A percentile compares a stretch with the other conserved stretches of the same genome.
phyloP scores from a whole-genome alignment of 2,113 vertebrate genomes.

The Gavialis gangeticus region DNA sequence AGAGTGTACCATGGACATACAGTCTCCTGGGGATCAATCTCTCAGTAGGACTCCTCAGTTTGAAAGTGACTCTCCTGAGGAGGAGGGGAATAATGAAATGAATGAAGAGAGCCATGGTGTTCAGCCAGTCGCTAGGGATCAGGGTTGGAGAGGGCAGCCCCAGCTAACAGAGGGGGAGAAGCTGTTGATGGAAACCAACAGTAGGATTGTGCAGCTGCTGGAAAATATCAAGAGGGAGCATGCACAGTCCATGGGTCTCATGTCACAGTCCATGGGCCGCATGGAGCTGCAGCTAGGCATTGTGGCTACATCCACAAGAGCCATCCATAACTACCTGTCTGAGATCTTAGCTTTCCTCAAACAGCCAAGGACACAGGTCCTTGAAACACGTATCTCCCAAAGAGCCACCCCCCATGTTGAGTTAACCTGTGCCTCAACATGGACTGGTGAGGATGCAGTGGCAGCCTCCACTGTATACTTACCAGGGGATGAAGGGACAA shows the following conservation, averaged over 20 bases:
- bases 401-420: slow-evolving; percentile 79
- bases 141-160: slow-evolving; percentile 80
- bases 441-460: slow-evolving; percentile 80
- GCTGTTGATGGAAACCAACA: slow-evolving; percentile 80
- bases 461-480: slow-evolving; percentile 78
- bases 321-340: slow-evolving; percentile 82
- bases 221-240: slow-evolving; percentile 81
- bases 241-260: slow-evolving; percentile 80
- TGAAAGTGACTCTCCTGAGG: slow-evolving; percentile 81
- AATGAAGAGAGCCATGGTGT: slow-evolving; percentile 79
- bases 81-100: slow-evolving; percentile 77
- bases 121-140: slow-evolving; percentile 80
- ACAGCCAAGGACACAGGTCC: slow-evolving; percentile 78
- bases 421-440: slow-evolving; percentile 78
- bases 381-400: slow-evolving; percentile 79
- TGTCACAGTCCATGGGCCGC: slow-evolving; percentile 79
- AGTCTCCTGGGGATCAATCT: slow-evolving; percentile 76
- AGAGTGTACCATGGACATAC: slow-evolving; percentile 77
- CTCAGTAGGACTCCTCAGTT: slow-evolving; percentile 81
- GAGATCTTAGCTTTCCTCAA: slow-evolving; percentile 81
- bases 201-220: slow-evolving; percentile 81
- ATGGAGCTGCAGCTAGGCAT: slow-evolving; percentile 81
- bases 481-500: slow-evolving; percentile 71
- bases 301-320: slow-evolving; percentile 82
- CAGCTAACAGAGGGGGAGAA: slow-evolving; percentile 79